Conservation (phyloP, 2,888 invertebrate species). For the Scaptodrosophila latifasciaeformis region DNA sequence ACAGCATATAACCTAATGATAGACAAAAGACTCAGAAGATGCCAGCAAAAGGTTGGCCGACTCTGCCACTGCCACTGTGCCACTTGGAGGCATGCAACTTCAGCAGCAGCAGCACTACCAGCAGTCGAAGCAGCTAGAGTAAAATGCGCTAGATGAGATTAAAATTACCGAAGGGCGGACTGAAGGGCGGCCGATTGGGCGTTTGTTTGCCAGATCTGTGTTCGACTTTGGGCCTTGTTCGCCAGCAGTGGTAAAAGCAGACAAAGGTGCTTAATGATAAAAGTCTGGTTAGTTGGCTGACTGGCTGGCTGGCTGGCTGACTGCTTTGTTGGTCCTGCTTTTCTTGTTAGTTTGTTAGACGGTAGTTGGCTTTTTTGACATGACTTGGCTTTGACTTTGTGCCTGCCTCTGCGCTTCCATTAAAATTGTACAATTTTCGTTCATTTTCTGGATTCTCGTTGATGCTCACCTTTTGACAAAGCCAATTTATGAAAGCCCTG, state of each 20-base stretch:
- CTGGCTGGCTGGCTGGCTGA: conserved; percentile 18
- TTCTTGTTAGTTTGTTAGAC: no score
- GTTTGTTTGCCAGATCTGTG: not conserved
- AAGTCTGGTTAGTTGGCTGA: conserved; percentile 18
- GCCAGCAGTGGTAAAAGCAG: conserved; percentile 12
- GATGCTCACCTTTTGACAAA: conserved; percentile 19
- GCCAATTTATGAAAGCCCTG: conserved; percentile 35
- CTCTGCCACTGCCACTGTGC: no score
- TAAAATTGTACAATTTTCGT: conserved; percentile 35
- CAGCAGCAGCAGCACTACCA: no score
- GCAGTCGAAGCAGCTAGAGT: no score
- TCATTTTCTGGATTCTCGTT: conserved; percentile 4
- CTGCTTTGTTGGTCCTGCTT: not conserved
- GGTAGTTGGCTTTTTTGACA: conserved; percentile 13
- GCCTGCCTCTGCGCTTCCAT: conserved; percentile 31
- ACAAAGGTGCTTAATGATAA: conserved; percentile 43
- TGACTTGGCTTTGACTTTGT: not conserved
- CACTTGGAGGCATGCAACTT: no score
- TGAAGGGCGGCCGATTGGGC: not conserved
- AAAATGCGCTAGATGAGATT: conserved; percentile 36
- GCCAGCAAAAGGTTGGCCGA: conserved; percentile 10
- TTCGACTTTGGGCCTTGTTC: not conserved
- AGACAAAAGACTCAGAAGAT: conserved; percentile 34
- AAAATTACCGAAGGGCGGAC: conserved; percentile 41
- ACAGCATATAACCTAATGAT: conserved; percentile 41